Evolutionary conservation across 2,888 invertebrate genomes (phyloP).

Genomic region (Drosophila nr. perissopoda): DNA sequence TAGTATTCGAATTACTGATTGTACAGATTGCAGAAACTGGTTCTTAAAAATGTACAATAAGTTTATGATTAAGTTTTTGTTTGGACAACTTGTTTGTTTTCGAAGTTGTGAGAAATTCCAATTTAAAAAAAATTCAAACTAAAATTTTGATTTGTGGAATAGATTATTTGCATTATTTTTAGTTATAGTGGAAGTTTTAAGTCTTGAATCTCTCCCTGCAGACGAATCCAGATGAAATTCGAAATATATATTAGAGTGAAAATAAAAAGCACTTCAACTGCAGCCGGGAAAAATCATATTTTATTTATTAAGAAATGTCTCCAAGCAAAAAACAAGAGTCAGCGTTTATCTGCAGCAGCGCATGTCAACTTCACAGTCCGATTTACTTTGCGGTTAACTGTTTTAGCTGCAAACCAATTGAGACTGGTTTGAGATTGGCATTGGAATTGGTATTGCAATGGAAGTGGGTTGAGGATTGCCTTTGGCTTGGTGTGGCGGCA

Average conservation of each 20-base stretch:
- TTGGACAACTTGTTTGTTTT: background rate
- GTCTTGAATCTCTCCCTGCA: background rate
- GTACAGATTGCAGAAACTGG: background rate
- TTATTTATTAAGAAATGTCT: background rate
- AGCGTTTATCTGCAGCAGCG: background rate
- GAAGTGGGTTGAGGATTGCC: constrained; percentile 1
- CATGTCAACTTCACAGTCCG: constrained; percentile 22
- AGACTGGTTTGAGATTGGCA: background rate
- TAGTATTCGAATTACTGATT: too few relatives aligned
- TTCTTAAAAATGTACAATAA: background rate
- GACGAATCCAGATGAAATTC: background rate
- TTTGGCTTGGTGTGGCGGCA: constrained; percentile 36
- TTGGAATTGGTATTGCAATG: background rate
- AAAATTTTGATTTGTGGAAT: too few relatives aligned
- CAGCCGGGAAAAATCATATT: background rate
- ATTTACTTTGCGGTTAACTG: constrained; percentile 30
- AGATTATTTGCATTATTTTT: background rate
- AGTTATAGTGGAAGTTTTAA: background rate
- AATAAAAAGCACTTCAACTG: background rate
- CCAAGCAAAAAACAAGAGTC: background rate
- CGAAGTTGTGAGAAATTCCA: background rate
- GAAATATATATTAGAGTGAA: background rate
- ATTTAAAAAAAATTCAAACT: background rate
- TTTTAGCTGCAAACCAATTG: constrained; percentile 3
- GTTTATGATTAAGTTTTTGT: background rate